Evolutionary conservation across 2,113 vertebrate species (phyloP).

Genomic region (Platanista minor): DNA sequence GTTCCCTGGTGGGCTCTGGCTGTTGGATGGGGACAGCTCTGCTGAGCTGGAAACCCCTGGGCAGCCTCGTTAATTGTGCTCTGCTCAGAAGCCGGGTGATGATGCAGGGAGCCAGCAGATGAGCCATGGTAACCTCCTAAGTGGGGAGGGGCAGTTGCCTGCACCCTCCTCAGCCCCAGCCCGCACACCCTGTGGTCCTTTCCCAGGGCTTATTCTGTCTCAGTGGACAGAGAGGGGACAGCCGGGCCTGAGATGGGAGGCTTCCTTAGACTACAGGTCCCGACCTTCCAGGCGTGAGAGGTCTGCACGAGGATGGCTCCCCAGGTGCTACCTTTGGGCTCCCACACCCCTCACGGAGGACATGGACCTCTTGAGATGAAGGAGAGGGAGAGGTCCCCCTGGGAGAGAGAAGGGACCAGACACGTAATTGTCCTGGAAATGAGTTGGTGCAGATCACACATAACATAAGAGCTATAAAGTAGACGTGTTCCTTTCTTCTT

Average conservation of each 20-base stretch:
- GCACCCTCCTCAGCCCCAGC: no score
- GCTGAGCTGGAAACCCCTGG: neutral
- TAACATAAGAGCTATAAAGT: neutral
- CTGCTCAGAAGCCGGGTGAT: neutral
- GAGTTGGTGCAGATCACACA: neutral
- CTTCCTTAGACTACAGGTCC: neutral
- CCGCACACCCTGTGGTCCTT: neutral
- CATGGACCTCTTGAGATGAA: neutral
- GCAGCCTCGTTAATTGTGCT: slow-evolving; percentile 34
- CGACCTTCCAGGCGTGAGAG: neutral
- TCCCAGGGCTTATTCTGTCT: neutral
- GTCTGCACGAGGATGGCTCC: neutral
- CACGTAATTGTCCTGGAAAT: neutral
- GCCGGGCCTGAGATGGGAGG: neutral
- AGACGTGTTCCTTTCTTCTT: neutral
- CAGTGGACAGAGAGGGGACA: neutral
- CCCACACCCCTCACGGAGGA: neutral
- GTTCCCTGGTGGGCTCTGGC: slow-evolving; percentile 23
- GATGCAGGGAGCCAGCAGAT: neutral
- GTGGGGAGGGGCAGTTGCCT: neutral
- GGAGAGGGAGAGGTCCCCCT: neutral
- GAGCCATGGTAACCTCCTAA: neutral
- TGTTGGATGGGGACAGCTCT: slow-evolving; percentile 4
- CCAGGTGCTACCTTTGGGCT: neutral
- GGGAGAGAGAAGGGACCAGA: neutral